Base-by-base conservation (phyloP, 2,113 vertebrate species). In the Cynocephalus volans region DNA sequence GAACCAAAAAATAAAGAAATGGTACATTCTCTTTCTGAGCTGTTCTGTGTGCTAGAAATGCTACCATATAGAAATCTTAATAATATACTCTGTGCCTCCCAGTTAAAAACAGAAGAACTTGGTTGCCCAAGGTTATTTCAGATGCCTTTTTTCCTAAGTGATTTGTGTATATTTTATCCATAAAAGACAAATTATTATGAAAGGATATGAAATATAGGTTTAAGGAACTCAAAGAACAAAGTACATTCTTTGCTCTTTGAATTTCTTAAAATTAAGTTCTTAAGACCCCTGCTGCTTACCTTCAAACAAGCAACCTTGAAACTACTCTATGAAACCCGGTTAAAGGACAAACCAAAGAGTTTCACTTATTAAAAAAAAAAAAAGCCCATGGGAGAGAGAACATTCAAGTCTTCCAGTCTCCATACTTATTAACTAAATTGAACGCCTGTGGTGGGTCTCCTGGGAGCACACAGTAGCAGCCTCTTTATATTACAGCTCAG, bases 181-280 rank as follows among this genome's bases (percentile, higher is more conserved):
- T 98, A 97, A 99, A 98, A 98, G 98, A 97, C 88, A 97, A 98
- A 96, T 96, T 97, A 97, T 97, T 98, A 98, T 98, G 98, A 98
- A 98, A 99, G 98, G 95, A 95, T 95, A 89, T 89, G 98, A 96
- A 98, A 98, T 98, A 88, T 56, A 84, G 97, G 95, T 97, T 98
- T 98, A 98, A 98, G 98, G 97, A 99, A 98, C 96, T 97, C 97
- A 97, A 76, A 98, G 98, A 98, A 98, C 98, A 99, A 98, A 99
- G 98, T 93, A 81, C 84, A 8, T 0, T 95, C 96, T 90, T 65
- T 28, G 93, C 93, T 98, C 98, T 98, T 98, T 98, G 98, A 98
- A 98, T 98, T 98, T 97, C 98, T 98, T 98, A 95, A 99, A 98
- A 98, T 98, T 98, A 98, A 98, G 95, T 97, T 98, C 98, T 98